Percentiles rank a stretch among this genome's conserved stretches.
These are phyloP conservation scores for Cartodere bifasciata DNA, from an alignment of 2,888 invertebrate species.

Conservation along the genomic window DNA sequence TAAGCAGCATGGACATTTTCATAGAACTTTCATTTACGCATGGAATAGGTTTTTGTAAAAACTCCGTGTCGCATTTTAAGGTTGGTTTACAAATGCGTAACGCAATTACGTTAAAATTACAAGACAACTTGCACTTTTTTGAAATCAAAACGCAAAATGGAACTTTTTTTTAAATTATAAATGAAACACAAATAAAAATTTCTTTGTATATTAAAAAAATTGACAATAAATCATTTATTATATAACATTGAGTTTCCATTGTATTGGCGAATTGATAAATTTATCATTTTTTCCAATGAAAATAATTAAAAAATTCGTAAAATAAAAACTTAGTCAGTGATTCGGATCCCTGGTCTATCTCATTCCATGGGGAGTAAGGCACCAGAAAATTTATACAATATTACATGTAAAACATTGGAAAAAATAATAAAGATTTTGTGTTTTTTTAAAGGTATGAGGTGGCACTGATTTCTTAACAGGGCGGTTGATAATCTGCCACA, in stretches of 20 bases:
- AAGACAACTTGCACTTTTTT: too few relatives aligned
- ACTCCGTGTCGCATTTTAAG: too few relatives aligned
- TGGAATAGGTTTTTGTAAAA: too few relatives aligned
- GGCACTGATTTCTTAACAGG: conserved; percentile 28
- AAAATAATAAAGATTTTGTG: conserved; percentile 31
- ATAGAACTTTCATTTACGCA: too few relatives aligned
- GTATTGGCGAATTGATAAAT: conserved; percentile 31
- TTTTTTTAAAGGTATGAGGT: conserved; percentile 26
- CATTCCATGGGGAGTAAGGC: conserved; percentile 35
- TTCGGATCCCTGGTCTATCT: conserved; percentile 30
- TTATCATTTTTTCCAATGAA: conserved; percentile 35
- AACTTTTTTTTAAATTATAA: too few relatives aligned
- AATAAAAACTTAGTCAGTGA: conserved; percentile 20
- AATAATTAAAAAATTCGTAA: conserved; percentile 20
- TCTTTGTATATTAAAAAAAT: conserved; percentile 37
- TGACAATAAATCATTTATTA: conserved; percentile 35
- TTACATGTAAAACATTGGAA: conserved; percentile 31
- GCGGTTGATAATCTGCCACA: too few relatives aligned
- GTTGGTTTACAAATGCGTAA: too few relatives aligned
- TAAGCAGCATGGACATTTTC: too few relatives aligned
- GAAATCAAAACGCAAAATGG: too few relatives aligned
- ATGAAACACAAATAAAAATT: conserved; percentile 24
- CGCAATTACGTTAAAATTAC: too few relatives aligned
- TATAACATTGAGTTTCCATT: conserved; percentile 32
- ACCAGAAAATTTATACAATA: conserved; percentile 34